Conservation (phyloP, 2,797 vertebrate genomes). For the Acipenser ruthenus region DNA sequence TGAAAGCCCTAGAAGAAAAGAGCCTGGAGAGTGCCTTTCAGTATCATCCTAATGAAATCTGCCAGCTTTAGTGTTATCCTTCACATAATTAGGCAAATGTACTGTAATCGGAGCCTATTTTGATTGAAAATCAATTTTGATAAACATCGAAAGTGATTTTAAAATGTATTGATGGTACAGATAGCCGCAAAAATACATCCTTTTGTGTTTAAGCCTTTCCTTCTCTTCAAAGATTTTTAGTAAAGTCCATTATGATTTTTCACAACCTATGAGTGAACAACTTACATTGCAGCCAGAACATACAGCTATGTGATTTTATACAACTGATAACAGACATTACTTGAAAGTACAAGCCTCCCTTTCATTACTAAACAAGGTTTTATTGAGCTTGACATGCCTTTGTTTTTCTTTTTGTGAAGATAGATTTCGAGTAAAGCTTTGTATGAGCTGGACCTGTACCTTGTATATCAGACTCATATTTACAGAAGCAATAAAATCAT, state of each 20-base stretch:
- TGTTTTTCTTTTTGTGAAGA: background rate
- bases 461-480: too few species aligned
- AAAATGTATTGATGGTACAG: background rate
- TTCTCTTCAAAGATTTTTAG: background rate
- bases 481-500: too few species aligned
- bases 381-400: too few species aligned
- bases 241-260: background rate
- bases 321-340: too few species aligned
- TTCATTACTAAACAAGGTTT: too few species aligned
- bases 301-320: too few species aligned
- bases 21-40: background rate
- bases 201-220: background rate
- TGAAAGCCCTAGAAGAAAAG: background rate
- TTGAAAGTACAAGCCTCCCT: too few species aligned
- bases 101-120: constrained; percentile 21
- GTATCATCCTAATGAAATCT: constrained; percentile 17
- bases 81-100: constrained; percentile 18
- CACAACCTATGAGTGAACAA: too few species aligned
- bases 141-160: constrained; percentile 5
- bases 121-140: constrained; percentile 18
- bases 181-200: background rate
- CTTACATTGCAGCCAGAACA: too few species aligned
- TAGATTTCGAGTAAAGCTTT: background rate
- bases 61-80: constrained; percentile 13
- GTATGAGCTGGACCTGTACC: too few species aligned